Conservation (phyloP, 2,113 vertebrate genomes). For the Siphamia tubifer region DNA sequence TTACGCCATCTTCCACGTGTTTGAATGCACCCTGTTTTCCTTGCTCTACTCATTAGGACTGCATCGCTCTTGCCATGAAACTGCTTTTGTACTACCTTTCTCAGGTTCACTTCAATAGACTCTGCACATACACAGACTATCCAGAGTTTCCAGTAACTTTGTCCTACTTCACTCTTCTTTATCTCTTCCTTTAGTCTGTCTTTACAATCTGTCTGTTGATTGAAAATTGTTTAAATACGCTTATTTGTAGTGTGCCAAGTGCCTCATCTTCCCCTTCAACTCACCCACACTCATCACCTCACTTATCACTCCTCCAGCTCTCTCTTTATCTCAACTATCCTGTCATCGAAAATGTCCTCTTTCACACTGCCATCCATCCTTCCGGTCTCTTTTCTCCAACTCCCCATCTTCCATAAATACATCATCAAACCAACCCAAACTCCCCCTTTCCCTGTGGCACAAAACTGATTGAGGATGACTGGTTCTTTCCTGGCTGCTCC, state of each 20-base stretch:
- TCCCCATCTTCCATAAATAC: conserved; percentile 48
- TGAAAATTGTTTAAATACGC: conserved; percentile 10
- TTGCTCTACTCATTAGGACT: conserved; percentile 29
- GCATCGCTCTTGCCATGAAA: conserved; percentile 54
- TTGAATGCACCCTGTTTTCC: conserved; percentile 28
- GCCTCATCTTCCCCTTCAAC: conserved; percentile 4
- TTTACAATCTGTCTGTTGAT: not conserved
- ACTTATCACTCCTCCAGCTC: not conserved
- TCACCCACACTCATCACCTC: not conserved
- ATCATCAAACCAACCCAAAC: conserved; percentile 28
- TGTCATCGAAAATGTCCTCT: not conserved
- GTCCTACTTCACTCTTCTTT: not conserved
- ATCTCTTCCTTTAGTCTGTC: not conserved
- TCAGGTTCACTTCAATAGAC: not conserved
- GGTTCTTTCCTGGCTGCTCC: conserved; percentile 99
- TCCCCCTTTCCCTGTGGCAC: conserved; percentile 89
- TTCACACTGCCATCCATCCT: not conserved
- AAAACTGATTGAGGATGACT: conserved; percentile 99
- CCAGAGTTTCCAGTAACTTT: not conserved
- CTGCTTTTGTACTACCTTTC: conserved; percentile 60
- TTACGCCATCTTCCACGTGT: conserved; percentile 1
- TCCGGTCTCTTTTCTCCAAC: conserved; percentile 9
- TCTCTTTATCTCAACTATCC: not conserved
- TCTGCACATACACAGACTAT: not conserved
- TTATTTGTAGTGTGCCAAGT: conserved; percentile 20